Conservation (phyloP, 2,888 invertebrate genomes). For the Drosophila siamana region DNA sequence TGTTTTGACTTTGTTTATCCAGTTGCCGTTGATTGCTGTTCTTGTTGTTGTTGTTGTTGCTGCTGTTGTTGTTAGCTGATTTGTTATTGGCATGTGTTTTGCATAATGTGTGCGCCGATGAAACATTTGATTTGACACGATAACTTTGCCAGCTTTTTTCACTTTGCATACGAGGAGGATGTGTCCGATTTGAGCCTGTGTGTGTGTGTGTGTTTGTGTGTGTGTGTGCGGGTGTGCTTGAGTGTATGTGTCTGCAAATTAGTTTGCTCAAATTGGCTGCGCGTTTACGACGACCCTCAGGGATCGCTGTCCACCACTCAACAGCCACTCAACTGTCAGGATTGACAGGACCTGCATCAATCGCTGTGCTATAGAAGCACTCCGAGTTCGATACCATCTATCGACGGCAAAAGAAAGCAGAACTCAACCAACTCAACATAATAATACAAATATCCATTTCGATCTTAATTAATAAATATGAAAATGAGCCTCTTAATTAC, state of each 20-base stretch:
- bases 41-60: slow-evolving; percentile 27
- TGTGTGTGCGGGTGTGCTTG: neutral
- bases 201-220: neutral
- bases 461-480: neutral
- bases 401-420: neutral
- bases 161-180: neutral
- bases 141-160: slow-evolving; percentile 12
- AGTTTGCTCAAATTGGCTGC: slow-evolving; percentile 30
- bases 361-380: neutral
- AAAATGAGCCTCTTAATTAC: too few relatives aligned
- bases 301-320: neutral
- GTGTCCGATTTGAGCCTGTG: neutral
- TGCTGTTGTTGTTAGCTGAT: slow-evolving; percentile 36
- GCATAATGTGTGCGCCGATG: slow-evolving; percentile 57
- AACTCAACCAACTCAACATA: too few relatives aligned
- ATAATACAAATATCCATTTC: too few relatives aligned
- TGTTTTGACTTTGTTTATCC: slow-evolving; percentile 56
- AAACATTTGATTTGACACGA: slow-evolving; percentile 55
- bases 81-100: slow-evolving; percentile 54
- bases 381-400: too few relatives aligned
- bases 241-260: slow-evolving; percentile 19
- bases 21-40: slow-evolving; percentile 37
- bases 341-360: slow-evolving; percentile 3
- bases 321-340: slow-evolving; percentile 2
- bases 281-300: neutral